Evolutionary conservation across 2,113 vertebrate species (phyloP).

Genomic region (Prochilodus magdalenae): DNA sequence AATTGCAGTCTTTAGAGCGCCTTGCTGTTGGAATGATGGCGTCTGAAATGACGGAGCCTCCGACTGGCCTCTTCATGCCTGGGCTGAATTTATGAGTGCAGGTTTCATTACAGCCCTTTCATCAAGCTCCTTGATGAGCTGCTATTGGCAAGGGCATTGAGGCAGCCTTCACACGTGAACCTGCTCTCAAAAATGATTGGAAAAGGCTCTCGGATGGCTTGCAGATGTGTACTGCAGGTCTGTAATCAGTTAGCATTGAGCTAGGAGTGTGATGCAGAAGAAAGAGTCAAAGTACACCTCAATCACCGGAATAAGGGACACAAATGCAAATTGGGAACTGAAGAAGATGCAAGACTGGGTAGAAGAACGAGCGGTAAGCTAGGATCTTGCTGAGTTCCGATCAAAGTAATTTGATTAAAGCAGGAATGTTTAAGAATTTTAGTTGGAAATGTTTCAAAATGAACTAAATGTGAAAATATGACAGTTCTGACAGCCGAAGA

Average conservation of each 20-base stretch:
- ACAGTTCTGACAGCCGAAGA: too few species aligned
- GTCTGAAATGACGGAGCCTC: neutral
- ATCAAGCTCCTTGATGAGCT: slow-evolving; percentile 4
- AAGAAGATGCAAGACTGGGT: neutral
- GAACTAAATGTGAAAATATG: too few species aligned
- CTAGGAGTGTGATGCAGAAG: neutral
- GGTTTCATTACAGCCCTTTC: slow-evolving; percentile 27
- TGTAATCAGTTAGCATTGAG: slow-evolving; percentile 26
- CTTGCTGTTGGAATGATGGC: neutral
- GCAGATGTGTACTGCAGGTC: neutral
- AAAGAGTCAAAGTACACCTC: neutral
- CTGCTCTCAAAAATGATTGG: slow-evolving; percentile 4
- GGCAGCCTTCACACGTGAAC: neutral
- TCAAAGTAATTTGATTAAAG: too few species aligned
- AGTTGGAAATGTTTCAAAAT: too few species aligned
- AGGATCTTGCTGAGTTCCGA: too few species aligned
- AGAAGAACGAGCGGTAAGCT: too few species aligned
- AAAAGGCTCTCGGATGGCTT: neutral
- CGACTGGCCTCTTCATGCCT: neutral
- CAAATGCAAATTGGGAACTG: neutral
- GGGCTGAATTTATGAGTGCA: slow-evolving; percentile 28
- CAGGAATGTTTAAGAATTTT: too few species aligned
- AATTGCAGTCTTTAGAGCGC: slow-evolving; percentile 25
- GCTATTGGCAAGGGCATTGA: neutral
- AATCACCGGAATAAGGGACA: neutral